Evolutionary conservation across 2,113 vertebrate species (phyloP), one percentile per base, ranked within the genome.

Genomic region (Pheucticus melanocephalus): DNA sequence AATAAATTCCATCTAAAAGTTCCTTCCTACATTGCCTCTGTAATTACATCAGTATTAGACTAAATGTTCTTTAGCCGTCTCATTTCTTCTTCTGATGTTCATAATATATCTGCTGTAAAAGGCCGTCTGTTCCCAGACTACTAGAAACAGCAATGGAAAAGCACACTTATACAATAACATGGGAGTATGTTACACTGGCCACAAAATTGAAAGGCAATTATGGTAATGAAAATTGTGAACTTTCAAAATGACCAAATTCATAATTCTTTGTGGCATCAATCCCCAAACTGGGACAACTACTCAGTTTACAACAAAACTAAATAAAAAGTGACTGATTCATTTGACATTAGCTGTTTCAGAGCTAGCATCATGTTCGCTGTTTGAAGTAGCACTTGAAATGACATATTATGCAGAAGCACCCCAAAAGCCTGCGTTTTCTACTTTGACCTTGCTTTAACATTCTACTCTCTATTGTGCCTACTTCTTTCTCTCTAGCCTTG

Each of bases 191-290:
- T 89, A 87, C 82, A 91, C 70, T 90, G 85, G 54, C 81, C 17
- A n/a, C 66, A 90, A 85, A 95, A 95, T 40, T 87, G 91, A 94
- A 95, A 94, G 82, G 59, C 83, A 91, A 76, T 82, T 93, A 90
- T 61, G 61, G 82, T 90, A 92, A 94, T 91, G 92, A 95, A 94
- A 91, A 92, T 63, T 89, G 77, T 91, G 91, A 91, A 94, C 86
- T 95, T 96, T 92, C 66, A 81, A 94, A 88, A 94, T 75, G 14
- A 92, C 57, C 77, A 92, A 31, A 82, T 92, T 95, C 79, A 86
- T 96, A 95, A 84, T 91, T 94, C 88, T 89, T 95, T 0, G 0
- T 70, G 91, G 81, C 83, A 90, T 78, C 73, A 93, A 78, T 94
- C 63, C 72, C 79, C 57, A 91, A 84, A 93, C 63, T 65, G 72